Conservation (phyloP, 1,140 invertebrate species). For the Oreohelix idahoensis region DNA sequence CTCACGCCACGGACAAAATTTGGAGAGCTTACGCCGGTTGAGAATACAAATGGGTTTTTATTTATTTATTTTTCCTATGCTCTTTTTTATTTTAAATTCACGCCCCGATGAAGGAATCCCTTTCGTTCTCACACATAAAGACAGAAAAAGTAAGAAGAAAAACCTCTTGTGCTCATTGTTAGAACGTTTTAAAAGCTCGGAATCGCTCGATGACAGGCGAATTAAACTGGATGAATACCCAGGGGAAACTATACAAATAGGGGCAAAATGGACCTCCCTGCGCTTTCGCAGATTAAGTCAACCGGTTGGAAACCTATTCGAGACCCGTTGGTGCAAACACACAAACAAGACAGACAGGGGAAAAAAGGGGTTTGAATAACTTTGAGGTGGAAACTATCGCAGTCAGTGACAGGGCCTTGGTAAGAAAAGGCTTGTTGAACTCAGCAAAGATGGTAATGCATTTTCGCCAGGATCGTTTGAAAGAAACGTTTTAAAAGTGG, state of each 20-base stretch:
- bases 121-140: not conserved
- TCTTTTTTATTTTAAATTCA: not conserved
- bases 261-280: conserved; percentile 15
- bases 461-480: no score
- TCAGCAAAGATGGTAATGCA: no score
- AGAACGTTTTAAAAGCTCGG: not conserved
- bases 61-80: not conserved
- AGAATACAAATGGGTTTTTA: not conserved
- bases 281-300: not conserved
- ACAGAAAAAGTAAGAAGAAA: not conserved
- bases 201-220: conserved; percentile 14
- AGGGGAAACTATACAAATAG: conserved; percentile 4
- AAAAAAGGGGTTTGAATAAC: no score
- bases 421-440: no score
- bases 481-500: no score
- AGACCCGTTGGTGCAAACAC: not conserved
- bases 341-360: not conserved
- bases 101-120: not conserved
- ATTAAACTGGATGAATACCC: not conserved
- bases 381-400: no score
- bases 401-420: no score
- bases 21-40: not conserved
- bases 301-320: not conserved
- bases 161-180: not conserved
- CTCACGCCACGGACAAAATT: not conserved